These are phyloP conservation scores for Aeoliscus strigatus DNA, from an alignment of 2,797 vertebrate species.

Conservation along the genomic window DNA sequence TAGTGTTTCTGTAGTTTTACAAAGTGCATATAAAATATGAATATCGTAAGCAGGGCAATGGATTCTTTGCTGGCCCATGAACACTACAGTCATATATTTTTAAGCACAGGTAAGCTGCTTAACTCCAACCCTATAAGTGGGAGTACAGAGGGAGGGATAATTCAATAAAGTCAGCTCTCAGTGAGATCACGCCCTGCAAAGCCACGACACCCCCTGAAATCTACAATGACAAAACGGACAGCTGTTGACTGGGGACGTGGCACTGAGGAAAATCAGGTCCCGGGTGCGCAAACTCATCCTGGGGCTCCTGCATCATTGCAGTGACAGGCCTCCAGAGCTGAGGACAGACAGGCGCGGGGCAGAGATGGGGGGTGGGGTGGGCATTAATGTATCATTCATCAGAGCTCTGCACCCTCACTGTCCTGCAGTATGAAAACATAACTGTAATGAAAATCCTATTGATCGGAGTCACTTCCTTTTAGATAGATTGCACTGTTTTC, in stretches of 20 bases:
- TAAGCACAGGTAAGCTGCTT: constrained; percentile 64
- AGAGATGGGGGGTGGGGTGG: constrained; percentile 28
- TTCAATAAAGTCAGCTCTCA: constrained; percentile 60
- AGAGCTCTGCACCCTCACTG: constrained; percentile 50
- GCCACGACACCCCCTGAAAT: constrained; percentile 54
- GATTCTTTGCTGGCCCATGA: constrained; percentile 29
- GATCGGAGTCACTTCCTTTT: constrained; percentile 72
- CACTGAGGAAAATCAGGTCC: constrained; percentile 56
- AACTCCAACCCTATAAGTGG: constrained; percentile 53
- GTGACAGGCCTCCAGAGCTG: constrained; percentile 53
- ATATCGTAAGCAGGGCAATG: constrained; percentile 15
- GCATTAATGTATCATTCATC: constrained; percentile 73
- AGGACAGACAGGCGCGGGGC: constrained; percentile 32
- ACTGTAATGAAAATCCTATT: constrained; percentile 79
- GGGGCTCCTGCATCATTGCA: constrained; percentile 44
- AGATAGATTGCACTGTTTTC: constrained; percentile 72
- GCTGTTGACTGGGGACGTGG: constrained; percentile 62
- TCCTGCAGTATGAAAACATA: constrained; percentile 74
- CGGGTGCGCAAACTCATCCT: constrained; percentile 51
- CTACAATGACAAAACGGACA: constrained; percentile 65
- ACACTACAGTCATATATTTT: constrained; percentile 33
- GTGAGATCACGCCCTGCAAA: constrained; percentile 48
- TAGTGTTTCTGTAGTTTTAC: too few species aligned
- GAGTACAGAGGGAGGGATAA: constrained; percentile 50
- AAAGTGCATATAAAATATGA: too few species aligned